A percentile compares a stretch with the other conserved stretches of the same genome.
Conservation (phyloP, 2,888 invertebrate genomes). For the Lycocerus yunnanus region DNA sequence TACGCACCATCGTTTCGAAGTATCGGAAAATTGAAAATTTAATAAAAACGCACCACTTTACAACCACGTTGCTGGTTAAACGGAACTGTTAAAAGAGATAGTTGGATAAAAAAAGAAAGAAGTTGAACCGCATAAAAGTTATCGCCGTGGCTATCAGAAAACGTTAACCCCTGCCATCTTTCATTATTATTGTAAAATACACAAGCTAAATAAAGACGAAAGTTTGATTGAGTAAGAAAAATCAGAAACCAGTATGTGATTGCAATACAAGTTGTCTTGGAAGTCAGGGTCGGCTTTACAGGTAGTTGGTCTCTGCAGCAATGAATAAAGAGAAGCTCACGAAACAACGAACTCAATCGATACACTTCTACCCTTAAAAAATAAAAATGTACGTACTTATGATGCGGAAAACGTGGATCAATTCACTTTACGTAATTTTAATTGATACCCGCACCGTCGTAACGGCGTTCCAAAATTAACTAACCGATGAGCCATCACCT, state of each 20-base stretch:
- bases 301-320: neutral
- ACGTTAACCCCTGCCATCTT: neutral
- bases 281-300: neutral
- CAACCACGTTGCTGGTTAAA: neutral
- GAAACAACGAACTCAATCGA: neutral
- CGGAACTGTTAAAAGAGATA: neutral
- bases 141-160: neutral
- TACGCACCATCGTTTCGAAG: constrained; percentile 55
- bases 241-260: neutral
- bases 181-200: neutral
- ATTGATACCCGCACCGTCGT: neutral
- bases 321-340: neutral
- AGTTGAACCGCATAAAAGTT: neutral
- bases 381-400: constrained; percentile 24
- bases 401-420: constrained; percentile 1
- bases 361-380: neutral
- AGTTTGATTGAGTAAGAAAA: neutral
- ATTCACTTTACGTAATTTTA: constrained; percentile 22
- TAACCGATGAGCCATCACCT: constrained; percentile 15
- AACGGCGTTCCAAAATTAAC: constrained; percentile 17
- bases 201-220: neutral
- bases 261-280: neutral
- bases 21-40: neutral
- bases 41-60: neutral
- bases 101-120: neutral